Conservation (phyloP, 2,113 vertebrate species). For the Suricata suricatta region DNA sequence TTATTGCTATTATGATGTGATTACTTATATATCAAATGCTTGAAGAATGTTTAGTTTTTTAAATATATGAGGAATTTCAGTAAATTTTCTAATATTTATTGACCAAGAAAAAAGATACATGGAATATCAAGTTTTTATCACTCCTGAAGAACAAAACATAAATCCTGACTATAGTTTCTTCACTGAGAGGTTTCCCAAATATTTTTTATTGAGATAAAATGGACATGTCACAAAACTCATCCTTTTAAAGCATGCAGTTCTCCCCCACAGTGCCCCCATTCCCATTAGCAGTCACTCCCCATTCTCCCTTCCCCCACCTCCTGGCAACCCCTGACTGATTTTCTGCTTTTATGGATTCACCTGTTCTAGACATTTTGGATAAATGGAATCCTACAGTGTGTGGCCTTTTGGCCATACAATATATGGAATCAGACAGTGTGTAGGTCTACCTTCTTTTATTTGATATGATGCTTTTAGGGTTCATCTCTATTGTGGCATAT, state of each 20-base stretch:
- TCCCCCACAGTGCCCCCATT: neutral
- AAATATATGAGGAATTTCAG: neutral
- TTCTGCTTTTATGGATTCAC: neutral
- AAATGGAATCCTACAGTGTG: neutral
- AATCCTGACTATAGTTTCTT: neutral
- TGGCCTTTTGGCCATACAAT: neutral
- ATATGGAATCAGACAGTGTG: neutral
- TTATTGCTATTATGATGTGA: neutral
- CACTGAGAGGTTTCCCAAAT: neutral
- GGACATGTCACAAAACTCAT: neutral
- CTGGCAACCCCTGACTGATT: neutral
- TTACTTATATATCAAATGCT: neutral
- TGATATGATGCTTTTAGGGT: neutral
- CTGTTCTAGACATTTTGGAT: neutral
- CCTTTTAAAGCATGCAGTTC: neutral
- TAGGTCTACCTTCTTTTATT: neutral
- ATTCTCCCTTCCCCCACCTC: neutral
- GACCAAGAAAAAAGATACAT: neutral
- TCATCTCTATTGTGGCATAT: neutral
- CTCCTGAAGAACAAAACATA: neutral
- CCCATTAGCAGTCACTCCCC: neutral
- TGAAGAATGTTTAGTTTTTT: slow-evolving; percentile 16
- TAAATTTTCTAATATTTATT: slow-evolving; percentile 25
- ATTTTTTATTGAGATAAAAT: neutral
- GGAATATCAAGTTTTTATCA: neutral